phyloP scores from a whole-genome alignment of 1,140 invertebrate genomes.

The Campoletis sonorensis region DNA sequence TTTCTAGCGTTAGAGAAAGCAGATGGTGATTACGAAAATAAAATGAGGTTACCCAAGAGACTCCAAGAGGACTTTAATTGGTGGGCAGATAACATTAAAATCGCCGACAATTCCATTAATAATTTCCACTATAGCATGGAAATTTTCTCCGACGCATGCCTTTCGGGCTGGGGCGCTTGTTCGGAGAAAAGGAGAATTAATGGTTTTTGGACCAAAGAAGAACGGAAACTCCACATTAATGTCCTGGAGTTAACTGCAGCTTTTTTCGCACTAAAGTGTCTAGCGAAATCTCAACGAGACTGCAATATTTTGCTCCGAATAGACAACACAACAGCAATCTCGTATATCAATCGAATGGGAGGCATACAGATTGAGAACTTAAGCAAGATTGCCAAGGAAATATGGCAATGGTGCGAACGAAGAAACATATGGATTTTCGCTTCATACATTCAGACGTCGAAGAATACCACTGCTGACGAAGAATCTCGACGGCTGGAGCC shows the following conservation, averaged over 20 bases:
- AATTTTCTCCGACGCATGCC: constrained; percentile 52
- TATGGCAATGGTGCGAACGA: constrained; percentile 51
- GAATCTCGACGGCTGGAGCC: constrained; percentile 50
- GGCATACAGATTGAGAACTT: too few relatives aligned
- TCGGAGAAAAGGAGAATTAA: constrained; percentile 4
- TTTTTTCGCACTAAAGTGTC: too few relatives aligned
- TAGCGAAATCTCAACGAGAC: constrained; percentile 46
- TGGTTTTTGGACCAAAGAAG: constrained; percentile 48
- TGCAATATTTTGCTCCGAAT: constrained; percentile 59
- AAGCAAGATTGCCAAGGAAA: too few relatives aligned
- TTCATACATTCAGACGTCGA: constrained; percentile 51
- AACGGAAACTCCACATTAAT: too few relatives aligned
- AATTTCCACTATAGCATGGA: constrained; percentile 30
- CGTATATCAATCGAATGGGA: too few relatives aligned
- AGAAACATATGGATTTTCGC: constrained; percentile 51
- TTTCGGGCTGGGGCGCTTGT: background rate
- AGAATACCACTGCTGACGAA: constrained; percentile 48
- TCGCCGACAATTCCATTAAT: constrained; percentile 48
- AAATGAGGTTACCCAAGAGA: constrained; percentile 28
- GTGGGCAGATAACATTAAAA: constrained; percentile 58
- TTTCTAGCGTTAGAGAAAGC: constrained; percentile 40
- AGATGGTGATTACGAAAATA: constrained; percentile 46
- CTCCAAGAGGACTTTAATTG: constrained; percentile 53
- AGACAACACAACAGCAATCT: too few relatives aligned
- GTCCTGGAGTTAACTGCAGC: too few relatives aligned